These are phyloP conservation scores for Orientallactaga bullata DNA, from an alignment of 2,113 vertebrate genomes.

Conservation along the genomic window DNA sequence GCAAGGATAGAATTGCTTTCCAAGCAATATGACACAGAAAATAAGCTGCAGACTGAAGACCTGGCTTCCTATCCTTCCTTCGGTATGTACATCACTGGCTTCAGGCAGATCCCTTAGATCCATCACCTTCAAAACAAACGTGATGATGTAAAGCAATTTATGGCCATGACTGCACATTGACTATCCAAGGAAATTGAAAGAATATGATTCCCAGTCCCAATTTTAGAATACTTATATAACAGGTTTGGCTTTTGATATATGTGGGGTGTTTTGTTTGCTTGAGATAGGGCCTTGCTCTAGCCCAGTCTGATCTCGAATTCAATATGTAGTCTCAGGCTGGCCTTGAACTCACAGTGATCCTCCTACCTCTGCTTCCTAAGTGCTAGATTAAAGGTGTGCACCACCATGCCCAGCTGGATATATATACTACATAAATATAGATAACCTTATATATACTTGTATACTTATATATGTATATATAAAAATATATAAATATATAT, in stretches of 20 bases:
- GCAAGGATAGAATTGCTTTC: background rate
- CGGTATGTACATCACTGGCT: background rate
- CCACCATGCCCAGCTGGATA: too few species aligned
- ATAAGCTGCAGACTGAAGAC: background rate
- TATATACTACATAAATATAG: too few species aligned
- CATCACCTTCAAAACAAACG: background rate
- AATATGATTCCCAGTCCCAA: background rate
- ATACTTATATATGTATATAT: too few species aligned
- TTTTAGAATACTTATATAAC: background rate
- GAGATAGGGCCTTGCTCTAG: too few species aligned
- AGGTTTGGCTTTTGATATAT: background rate
- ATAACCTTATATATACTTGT: too few species aligned
- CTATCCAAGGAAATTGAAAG: background rate
- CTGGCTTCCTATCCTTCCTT: background rate
- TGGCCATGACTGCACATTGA: background rate
- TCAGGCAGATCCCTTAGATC: background rate
- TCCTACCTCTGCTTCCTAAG: too few species aligned
- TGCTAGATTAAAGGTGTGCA: too few species aligned
- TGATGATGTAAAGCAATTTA: background rate
- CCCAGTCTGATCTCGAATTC: too few species aligned
- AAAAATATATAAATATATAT: too few species aligned
- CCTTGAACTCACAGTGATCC: too few species aligned
- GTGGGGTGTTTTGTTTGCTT: background rate
- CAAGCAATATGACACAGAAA: background rate
- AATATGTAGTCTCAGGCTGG: too few species aligned